Conservation (phyloP, 1,140 invertebrate species). For the Ips typographus region DNA sequence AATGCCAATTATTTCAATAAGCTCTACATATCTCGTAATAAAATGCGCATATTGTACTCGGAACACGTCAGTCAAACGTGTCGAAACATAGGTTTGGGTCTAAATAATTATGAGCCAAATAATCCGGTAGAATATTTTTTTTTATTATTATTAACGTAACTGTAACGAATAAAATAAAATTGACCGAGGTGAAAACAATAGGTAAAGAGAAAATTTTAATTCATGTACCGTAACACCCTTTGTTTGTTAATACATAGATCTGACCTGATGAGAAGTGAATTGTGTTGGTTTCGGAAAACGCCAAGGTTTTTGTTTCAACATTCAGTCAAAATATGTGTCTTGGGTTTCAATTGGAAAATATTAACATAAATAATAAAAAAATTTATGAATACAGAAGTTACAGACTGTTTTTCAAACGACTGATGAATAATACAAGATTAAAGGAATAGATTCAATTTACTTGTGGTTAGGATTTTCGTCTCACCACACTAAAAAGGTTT, state of each 20-base stretch:
- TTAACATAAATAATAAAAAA: neutral
- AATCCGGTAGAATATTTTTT: neutral
- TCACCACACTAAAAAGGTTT: neutral
- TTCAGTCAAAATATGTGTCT: conserved; percentile 1
- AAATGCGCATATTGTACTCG: neutral
- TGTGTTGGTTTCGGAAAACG: conserved; percentile 12
- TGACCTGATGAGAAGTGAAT: conserved; percentile 21
- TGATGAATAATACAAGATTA: neutral
- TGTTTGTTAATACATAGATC: conserved; percentile 16
- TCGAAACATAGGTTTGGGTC: neutral
- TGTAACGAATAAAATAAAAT: conserved; percentile 12
- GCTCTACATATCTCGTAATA: neutral
- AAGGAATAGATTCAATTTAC: conserved; percentile 3
- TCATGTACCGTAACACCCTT: conserved; percentile 12
- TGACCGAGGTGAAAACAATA: conserved; percentile 2
- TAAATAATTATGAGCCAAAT: neutral
- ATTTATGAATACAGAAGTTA: neutral
- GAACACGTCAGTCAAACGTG: neutral
- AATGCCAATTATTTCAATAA: neutral
- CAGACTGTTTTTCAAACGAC: neutral
- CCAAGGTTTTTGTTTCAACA: conserved; percentile 11
- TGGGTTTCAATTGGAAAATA: neutral
- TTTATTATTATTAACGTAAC: conserved; percentile 6
- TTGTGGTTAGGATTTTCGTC: neutral
- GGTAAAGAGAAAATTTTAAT: conserved; percentile 10